These are phyloP conservation scores for Drosophila testacea DNA, from an alignment of 2,888 invertebrate species.

Conservation along the genomic window DNA sequence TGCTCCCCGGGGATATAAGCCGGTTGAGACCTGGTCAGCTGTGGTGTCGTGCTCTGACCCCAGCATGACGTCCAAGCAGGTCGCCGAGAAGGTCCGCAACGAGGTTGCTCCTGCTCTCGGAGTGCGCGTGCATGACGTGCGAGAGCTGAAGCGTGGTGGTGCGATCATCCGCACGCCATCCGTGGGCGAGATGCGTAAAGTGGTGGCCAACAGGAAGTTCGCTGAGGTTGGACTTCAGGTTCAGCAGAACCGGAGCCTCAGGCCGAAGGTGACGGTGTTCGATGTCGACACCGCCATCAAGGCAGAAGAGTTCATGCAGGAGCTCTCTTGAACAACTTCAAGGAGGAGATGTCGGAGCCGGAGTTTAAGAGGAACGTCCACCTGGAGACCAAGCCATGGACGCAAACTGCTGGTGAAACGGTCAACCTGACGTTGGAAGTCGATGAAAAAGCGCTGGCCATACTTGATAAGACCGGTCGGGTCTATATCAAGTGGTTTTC, in stretches of 20 bases:
- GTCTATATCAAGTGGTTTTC: too few species aligned
- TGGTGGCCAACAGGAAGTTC: too few species aligned
- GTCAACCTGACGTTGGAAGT: background rate
- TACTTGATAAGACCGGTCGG: background rate
- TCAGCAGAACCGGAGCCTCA: background rate
- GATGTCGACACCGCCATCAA: background rate
- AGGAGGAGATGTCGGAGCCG: background rate
- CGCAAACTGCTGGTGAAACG: background rate
- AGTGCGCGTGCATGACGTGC: too few species aligned
- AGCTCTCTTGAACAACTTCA: background rate
- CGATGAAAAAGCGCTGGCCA: background rate
- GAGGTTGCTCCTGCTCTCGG: too few species aligned
- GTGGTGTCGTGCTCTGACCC: too few species aligned
- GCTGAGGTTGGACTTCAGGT: background rate
- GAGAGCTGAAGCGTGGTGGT: too few species aligned
- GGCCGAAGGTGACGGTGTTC: background rate
- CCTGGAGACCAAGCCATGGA: background rate
- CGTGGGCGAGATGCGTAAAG: background rate
- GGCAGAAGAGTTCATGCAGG: background rate
- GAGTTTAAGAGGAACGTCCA: background rate
- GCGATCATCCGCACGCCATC: too few species aligned
- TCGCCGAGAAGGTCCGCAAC: background rate
- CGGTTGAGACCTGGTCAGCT: too few species aligned
- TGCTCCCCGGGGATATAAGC: too few species aligned
- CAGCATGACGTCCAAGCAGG: too few species aligned